phyloP scores from a whole-genome alignment of 2,797 vertebrate genomes.

The Phoebastria nigripes region DNA sequence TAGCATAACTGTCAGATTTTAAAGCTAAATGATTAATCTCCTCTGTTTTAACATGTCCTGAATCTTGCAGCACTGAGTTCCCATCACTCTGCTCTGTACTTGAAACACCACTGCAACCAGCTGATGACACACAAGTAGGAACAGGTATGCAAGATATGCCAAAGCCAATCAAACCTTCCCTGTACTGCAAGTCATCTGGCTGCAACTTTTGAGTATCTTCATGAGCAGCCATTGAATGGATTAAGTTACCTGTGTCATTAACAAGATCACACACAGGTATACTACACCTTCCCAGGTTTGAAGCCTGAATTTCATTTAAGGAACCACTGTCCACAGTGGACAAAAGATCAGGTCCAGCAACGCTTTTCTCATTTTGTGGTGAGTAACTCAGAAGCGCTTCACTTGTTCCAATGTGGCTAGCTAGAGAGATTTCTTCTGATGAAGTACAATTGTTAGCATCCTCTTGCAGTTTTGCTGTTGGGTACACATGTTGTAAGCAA shows the following conservation, averaged over 20 bases:
- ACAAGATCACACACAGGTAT: constrained; percentile 92
- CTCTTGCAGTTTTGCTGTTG: constrained; percentile 38
- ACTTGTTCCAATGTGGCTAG: neutral
- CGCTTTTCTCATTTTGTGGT: constrained; percentile 74
- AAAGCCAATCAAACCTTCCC: constrained; percentile 76
- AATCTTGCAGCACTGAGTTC: neutral
- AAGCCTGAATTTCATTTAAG: constrained; percentile 71
- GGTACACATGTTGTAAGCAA: constrained; percentile 67
- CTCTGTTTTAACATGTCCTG: neutral
- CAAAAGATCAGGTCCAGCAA: constrained; percentile 89
- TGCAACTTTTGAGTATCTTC: constrained; percentile 78
- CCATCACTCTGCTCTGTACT: neutral
- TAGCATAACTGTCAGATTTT: neutral
- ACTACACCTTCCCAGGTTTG: constrained; percentile 78
- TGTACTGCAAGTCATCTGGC: constrained; percentile 67
- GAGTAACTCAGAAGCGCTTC: neutral
- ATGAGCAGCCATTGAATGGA: constrained; percentile 60
- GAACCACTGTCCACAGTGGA: constrained; percentile 84
- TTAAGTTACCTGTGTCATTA: constrained; percentile 83
- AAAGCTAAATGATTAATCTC: constrained; percentile 64
- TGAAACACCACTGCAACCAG: neutral
- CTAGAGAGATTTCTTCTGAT: neutral
- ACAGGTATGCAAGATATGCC: constrained; percentile 63
- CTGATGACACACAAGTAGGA: neutral
- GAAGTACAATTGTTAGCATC: neutral